phyloP scores from a whole-genome alignment of 92 coral and sea anemone species.

The Epizoanthus rinbou region DNA sequence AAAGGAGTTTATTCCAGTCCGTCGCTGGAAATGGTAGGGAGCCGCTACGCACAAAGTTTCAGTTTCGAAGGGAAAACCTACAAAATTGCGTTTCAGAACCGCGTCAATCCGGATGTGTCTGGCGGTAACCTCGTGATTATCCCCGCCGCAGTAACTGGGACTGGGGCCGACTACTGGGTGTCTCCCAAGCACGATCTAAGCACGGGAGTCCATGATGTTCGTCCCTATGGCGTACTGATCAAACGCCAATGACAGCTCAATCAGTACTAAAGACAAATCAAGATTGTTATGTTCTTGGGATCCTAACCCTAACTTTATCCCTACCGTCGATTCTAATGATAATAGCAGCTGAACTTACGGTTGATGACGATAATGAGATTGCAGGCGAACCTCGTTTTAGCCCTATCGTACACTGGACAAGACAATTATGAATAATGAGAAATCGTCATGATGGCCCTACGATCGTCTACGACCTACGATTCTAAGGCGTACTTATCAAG shows the following conservation, averaged over 20 bases:
- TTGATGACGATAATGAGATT: no score
- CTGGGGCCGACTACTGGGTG: conserved; percentile 68
- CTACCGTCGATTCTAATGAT: no score
- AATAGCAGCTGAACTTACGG: no score
- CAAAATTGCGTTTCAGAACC: conserved; percentile 74
- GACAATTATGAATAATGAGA: no score
- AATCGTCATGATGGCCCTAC: no score
- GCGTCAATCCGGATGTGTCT: conserved; percentile 57
- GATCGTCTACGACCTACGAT: conserved; percentile 49
- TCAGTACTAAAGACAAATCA: no score
- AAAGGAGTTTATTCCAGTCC: conserved; percentile 74
- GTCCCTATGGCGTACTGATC: conserved; percentile 69
- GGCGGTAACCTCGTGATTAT: conserved; percentile 41
- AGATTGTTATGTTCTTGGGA: no score
- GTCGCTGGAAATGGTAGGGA: conserved; percentile 54
- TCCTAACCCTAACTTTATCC: no score
- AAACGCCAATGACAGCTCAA: not conserved
- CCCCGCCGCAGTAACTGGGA: conserved; percentile 51
- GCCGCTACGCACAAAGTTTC: conserved; percentile 56
- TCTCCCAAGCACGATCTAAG: conserved; percentile 47
- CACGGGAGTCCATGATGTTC: conserved; percentile 43
- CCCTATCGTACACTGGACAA: conserved; percentile 13
- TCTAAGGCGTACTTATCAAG: conserved; percentile 63
- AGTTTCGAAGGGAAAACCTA: conserved; percentile 48
- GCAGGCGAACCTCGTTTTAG: conserved; percentile 16